Conservation (phyloP, 2,888 invertebrate genomes). For the Villa cingulata region DNA sequence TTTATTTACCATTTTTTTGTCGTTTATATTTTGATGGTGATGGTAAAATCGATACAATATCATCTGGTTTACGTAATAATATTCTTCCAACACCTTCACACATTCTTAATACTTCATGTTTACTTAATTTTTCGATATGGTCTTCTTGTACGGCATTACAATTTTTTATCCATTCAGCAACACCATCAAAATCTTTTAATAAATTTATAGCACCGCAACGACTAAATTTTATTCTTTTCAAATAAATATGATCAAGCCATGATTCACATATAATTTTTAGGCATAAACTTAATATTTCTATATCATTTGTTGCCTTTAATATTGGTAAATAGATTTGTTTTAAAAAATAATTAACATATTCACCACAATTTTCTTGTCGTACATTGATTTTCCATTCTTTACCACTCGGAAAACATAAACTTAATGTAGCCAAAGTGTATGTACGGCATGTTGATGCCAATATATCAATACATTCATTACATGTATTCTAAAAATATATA, state of each 20-base stretch:
- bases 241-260: conserved; percentile 76
- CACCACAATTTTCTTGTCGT: conserved; percentile 38
- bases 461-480: conserved; percentile 55
- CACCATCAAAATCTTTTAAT: conserved; percentile 66
- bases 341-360: conserved; percentile 59
- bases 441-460: conserved; percentile 63
- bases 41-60: conserved; percentile 62
- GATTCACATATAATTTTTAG: conserved; percentile 73
- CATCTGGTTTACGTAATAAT: conserved; percentile 65
- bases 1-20: conserved; percentile 16
- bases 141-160: conserved; percentile 43
- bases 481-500: conserved; percentile 46
- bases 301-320: conserved; percentile 60
- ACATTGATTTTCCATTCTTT: conserved; percentile 49
- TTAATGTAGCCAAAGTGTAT: conserved; percentile 63
- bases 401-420: conserved; percentile 63
- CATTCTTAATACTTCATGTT: conserved; percentile 42
- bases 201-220: conserved; percentile 65
- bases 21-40: conserved; percentile 26
- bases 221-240: conserved; percentile 68
- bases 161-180: conserved; percentile 59
- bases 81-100: conserved; percentile 78
- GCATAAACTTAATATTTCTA: conserved; percentile 59
- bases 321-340: conserved; percentile 66
- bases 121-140: conserved; percentile 35